Percentiles rank a stretch among this genome's conserved stretches.
Evolutionary conservation across 2,888 invertebrate genomes (phyloP).

Genomic region (Chrysolina haemoptera): DNA sequence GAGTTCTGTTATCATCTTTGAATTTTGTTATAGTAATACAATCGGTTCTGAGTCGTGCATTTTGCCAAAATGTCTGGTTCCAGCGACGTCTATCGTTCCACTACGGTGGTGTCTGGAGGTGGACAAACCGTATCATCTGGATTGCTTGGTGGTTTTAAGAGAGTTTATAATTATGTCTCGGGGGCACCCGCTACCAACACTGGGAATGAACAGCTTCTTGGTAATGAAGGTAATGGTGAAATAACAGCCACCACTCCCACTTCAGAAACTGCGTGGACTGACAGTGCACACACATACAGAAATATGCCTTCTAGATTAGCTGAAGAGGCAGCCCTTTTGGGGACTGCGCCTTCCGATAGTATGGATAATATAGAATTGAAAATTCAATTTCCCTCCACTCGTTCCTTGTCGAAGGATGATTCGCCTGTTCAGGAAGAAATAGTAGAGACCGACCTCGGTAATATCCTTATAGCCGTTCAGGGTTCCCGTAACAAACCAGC

Average conservation of each 20-base stretch:
- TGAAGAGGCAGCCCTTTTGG: conserved; percentile 90
- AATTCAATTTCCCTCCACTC: conserved; percentile 86
- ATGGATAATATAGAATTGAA: conserved; percentile 95
- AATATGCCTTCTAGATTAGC: conserved; percentile 82
- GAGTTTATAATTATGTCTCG: conserved; percentile 70
- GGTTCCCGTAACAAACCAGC: conserved; percentile 94
- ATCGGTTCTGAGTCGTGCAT: too few species aligned
- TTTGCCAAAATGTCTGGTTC: conserved; percentile 59
- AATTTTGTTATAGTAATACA: too few species aligned
- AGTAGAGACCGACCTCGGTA: conserved; percentile 93
- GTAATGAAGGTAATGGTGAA: conserved; percentile 16
- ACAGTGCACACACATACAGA: conserved; percentile 66
- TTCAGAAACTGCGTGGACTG: conserved; percentile 54
- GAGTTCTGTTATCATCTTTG: too few species aligned
- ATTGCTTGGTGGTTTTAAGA: conserved; percentile 75
- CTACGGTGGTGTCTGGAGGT: conserved; percentile 70
- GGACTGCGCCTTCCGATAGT: conserved; percentile 90
- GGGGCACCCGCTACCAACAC: conserved; percentile 43
- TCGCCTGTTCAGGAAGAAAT: conserved; percentile 82
- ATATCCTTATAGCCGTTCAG: conserved; percentile 91
- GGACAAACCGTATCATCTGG: conserved; percentile 64
- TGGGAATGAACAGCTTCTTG: conserved; percentile 50
- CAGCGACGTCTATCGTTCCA: conserved; percentile 76
- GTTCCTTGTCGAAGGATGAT: conserved; percentile 77
- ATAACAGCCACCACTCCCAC: not conserved